phyloP scores from a whole-genome alignment of 2,113 vertebrate species.

The Megaceryle torquata region DNA sequence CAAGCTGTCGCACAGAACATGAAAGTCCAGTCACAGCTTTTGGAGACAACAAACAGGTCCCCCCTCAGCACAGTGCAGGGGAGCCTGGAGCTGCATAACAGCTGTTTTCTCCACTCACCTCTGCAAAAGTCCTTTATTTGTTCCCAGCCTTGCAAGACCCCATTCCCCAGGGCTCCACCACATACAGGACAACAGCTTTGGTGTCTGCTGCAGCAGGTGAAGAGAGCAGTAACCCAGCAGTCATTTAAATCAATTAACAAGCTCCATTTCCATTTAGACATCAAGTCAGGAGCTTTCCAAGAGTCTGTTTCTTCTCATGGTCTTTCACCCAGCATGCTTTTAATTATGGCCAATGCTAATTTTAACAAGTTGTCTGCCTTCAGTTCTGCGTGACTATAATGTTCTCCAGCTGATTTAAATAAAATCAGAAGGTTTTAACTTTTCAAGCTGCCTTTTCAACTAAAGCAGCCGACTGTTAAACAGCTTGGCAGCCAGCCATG shows the following conservation, averaged over 20 bases:
- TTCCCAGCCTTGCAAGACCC: neutral
- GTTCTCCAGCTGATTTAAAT: slow-evolving; percentile 65
- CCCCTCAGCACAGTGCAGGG: neutral
- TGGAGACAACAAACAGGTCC: neutral
- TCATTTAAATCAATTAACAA: slow-evolving; percentile 42
- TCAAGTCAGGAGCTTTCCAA: slow-evolving; percentile 35
- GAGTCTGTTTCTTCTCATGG: slow-evolving; percentile 54
- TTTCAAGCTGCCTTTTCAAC: slow-evolving; percentile 62
- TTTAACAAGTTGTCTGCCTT: slow-evolving; percentile 66
- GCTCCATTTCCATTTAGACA: slow-evolving; percentile 40
- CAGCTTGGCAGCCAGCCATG: neutral
- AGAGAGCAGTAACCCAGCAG: neutral
- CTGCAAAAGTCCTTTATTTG: neutral
- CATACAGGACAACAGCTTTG: neutral
- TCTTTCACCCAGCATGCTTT: slow-evolving; percentile 36
- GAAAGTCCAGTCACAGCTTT: neutral
- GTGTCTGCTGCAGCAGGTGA: neutral
- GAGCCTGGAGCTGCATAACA: neutral
- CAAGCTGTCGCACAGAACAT: neutral
- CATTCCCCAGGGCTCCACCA: neutral
- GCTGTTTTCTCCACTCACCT: neutral
- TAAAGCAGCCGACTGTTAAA: slow-evolving; percentile 23
- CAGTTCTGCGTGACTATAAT: slow-evolving; percentile 34
- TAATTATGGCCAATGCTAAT: slow-evolving; percentile 56
- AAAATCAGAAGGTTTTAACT: slow-evolving; percentile 57